Percentiles rank a stretch among this genome's conserved stretches.
These are phyloP conservation scores for Anastatus disparis DNA, from an alignment of 1,140 invertebrate species.

Conservation along the genomic window DNA sequence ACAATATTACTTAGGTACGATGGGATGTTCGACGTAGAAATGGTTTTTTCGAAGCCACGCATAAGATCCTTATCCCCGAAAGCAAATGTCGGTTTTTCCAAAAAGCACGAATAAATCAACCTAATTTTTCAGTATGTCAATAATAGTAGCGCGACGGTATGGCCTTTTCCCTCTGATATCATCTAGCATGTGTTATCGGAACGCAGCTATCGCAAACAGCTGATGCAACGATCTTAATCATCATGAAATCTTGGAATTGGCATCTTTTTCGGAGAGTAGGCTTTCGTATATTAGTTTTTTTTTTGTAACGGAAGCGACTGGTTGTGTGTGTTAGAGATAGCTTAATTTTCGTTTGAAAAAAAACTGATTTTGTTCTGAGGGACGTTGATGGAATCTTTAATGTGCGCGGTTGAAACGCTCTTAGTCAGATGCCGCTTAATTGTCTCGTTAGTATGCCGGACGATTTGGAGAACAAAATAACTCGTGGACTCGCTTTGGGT, in stretches of 20 bases:
- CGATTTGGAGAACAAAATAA: conserved; percentile 12
- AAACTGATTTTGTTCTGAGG: background rate
- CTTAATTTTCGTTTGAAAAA: conserved; percentile 3
- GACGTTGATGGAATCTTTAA: conserved; percentile 14
- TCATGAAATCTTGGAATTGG: background rate
- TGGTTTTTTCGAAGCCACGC: background rate
- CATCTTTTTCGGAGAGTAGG: background rate
- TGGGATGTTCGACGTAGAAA: conserved; percentile 14
- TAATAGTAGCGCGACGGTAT: too few relatives aligned
- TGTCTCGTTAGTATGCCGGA: conserved; percentile 27
- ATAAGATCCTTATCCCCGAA: background rate
- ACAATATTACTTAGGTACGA: conserved; percentile 5
- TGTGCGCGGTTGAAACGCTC: background rate
- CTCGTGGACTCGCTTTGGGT: conserved; percentile 10
- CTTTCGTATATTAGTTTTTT: background rate
- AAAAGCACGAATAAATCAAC: conserved; percentile 22
- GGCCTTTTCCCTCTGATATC: too few relatives aligned
- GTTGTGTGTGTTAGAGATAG: background rate
- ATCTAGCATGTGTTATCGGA: too few relatives aligned
- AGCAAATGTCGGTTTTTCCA: background rate
- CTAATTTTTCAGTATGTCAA: conserved; percentile 28
- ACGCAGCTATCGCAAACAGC: background rate
- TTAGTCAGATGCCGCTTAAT: background rate
- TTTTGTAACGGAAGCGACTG: background rate
- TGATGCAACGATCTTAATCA: background rate